Percentiles rank a stretch among this genome's conserved stretches.
Conservation (phyloP, 2,113 vertebrate genomes). For the Callipepla californica region DNA sequence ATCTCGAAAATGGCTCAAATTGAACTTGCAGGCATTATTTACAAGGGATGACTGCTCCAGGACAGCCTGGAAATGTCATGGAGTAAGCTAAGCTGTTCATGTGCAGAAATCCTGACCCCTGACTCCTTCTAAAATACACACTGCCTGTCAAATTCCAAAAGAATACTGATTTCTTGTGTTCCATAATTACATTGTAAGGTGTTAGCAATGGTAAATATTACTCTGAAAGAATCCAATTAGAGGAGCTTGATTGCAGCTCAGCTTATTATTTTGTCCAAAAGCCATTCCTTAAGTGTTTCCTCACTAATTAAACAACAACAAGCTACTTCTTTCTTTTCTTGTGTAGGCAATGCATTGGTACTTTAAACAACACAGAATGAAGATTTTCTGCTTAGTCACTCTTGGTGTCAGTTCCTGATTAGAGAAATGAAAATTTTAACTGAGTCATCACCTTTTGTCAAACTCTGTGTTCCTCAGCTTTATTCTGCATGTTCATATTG, state of each 20-base stretch:
- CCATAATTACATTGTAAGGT: not conserved
- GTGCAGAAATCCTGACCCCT: not conserved
- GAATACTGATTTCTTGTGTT: not conserved
- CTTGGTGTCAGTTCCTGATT: not conserved
- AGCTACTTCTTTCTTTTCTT: not conserved
- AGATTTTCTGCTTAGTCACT: not conserved
- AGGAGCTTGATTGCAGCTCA: not conserved
- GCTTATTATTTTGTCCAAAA: not conserved
- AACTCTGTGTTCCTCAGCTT: not conserved
- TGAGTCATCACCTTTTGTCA: not conserved
- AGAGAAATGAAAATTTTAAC: not conserved
- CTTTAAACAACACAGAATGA: not conserved
- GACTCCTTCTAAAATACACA: not conserved
- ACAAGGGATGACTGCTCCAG: not conserved
- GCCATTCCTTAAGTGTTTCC: not conserved
- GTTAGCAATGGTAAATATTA: not conserved
- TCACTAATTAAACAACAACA: not conserved
- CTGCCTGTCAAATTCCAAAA: not conserved
- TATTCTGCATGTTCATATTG: not conserved
- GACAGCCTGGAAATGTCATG: not conserved
- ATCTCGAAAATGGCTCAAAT: not conserved
- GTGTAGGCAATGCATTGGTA: not conserved
- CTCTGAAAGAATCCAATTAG: not conserved
- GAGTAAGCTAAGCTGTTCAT: not conserved
- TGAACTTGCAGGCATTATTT: not conserved